These are phyloP conservation scores for Cephus sareptanus DNA, from an alignment of 2,888 invertebrate species.

Conservation along the genomic window DNA sequence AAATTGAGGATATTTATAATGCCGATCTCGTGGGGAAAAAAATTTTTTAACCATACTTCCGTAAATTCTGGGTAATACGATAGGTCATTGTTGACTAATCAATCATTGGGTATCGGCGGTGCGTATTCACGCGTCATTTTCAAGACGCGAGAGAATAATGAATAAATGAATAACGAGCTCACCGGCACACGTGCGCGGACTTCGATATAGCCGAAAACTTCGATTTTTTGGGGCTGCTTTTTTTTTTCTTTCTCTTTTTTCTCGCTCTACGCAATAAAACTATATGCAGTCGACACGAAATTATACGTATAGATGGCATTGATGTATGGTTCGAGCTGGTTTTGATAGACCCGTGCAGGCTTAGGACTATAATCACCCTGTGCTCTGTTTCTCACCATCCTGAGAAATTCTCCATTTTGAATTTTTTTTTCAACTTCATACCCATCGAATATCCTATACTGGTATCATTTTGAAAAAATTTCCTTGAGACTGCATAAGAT, in stretches of 20 bases:
- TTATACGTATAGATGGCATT: slow-evolving; percentile 62
- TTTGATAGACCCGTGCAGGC: slow-evolving; percentile 55
- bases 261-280: slow-evolving; percentile 17
- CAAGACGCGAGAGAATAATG: slow-evolving; percentile 28
- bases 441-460: neutral
- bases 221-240: neutral
- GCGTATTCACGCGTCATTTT: slow-evolving; percentile 19
- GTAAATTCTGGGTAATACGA: neutral
- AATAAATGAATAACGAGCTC: slow-evolving; percentile 38
- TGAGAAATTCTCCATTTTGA: slow-evolving; percentile 43
- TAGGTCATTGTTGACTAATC: slow-evolving; percentile 25
- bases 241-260: slow-evolving; percentile 14
- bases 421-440: neutral
- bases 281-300: slow-evolving; percentile 43
- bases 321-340: slow-evolving; percentile 56
- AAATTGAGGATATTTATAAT: neutral
- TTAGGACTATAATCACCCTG: slow-evolving; percentile 47
- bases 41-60: neutral
- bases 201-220: slow-evolving; percentile 7
- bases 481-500: neutral
- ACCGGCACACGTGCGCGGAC: slow-evolving; percentile 14
- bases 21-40: neutral
- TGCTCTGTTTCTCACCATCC: slow-evolving; percentile 40
- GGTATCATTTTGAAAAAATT: neutral
- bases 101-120: slow-evolving; percentile 6